Conservation (phyloP, 2,888 invertebrate species). For the Aromia moschata region DNA sequence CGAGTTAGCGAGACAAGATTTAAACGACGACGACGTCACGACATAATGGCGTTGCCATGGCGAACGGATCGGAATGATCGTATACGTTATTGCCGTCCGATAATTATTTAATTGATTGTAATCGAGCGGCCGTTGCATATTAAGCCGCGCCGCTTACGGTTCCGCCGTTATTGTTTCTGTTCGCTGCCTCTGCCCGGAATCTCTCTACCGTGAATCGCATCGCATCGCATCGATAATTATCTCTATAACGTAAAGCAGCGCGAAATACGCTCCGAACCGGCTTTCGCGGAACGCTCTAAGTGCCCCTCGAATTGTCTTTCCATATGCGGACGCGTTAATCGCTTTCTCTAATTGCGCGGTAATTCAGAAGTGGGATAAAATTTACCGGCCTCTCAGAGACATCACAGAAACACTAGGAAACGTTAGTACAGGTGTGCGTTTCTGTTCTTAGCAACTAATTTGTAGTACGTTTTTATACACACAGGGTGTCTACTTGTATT, state of each 20-base stretch:
- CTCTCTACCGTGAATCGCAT: conserved; percentile 19
- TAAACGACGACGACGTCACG: conserved; percentile 6
- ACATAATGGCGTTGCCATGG: conserved; percentile 19
- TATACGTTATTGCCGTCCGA: conserved; percentile 17
- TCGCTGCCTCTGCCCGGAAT: conserved; percentile 1
- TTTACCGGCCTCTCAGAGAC: too few species aligned
- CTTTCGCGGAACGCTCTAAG: conserved; percentile 9
- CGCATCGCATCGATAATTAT: conserved; percentile 12
- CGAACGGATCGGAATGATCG: conserved; percentile 12
- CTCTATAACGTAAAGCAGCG: neutral
- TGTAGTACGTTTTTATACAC: too few species aligned
- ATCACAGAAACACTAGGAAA: too few species aligned
- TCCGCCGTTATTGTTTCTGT: conserved; percentile 10
- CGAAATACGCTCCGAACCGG: conserved; percentile 1
- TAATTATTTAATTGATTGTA: conserved; percentile 23
- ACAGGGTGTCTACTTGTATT: too few species aligned
- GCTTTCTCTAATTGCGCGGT: neutral
- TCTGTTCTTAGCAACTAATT: too few species aligned
- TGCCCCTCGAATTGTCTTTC: neutral
- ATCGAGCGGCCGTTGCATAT: conserved; percentile 15
- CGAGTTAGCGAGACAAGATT: conserved; percentile 7
- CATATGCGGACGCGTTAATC: conserved; percentile 7
- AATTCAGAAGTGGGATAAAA: neutral
- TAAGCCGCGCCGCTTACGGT: conserved; percentile 10
- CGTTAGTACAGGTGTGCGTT: too few species aligned